phyloP scores from a whole-genome alignment of 2,888 invertebrate genomes.

The Pemphredon lugubris region DNA sequence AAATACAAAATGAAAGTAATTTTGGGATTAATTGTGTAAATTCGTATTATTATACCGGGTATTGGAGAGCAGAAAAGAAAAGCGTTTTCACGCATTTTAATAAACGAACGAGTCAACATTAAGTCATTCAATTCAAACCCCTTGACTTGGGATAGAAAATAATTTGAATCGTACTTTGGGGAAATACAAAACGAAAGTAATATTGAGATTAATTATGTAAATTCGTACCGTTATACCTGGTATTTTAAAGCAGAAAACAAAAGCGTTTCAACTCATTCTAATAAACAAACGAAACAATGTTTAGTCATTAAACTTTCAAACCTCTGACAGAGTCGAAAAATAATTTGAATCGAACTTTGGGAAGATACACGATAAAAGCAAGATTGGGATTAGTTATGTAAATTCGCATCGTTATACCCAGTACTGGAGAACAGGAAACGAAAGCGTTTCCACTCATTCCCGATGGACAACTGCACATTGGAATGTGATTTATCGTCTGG shows the following conservation, averaged over 20 bases:
- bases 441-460: constrained; percentile 90
- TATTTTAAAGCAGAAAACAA: constrained; percentile 83
- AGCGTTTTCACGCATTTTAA: too few species aligned
- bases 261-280: constrained; percentile 90
- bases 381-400: constrained; percentile 69
- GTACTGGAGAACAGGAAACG: constrained; percentile 82
- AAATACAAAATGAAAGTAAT: not conserved
- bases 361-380: not conserved
- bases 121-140: too few species aligned
- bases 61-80: too few species aligned
- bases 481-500: constrained; percentile 80
- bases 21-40: too few species aligned
- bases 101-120: not conserved
- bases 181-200: not conserved
- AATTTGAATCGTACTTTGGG: too few species aligned
- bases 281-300: too few species aligned
- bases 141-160: too few species aligned
- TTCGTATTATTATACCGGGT: too few species aligned
- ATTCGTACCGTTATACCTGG: constrained; percentile 84
- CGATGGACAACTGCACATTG: constrained; percentile 84
- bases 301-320: too few species aligned
- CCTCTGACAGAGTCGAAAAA: too few species aligned
- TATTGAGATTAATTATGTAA: constrained; percentile 70
- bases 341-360: too few species aligned
- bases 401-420: too few species aligned